Evolutionary conservation across 2,113 vertebrate species (phyloP).

Genomic region (Narcine bancroftii): DNA sequence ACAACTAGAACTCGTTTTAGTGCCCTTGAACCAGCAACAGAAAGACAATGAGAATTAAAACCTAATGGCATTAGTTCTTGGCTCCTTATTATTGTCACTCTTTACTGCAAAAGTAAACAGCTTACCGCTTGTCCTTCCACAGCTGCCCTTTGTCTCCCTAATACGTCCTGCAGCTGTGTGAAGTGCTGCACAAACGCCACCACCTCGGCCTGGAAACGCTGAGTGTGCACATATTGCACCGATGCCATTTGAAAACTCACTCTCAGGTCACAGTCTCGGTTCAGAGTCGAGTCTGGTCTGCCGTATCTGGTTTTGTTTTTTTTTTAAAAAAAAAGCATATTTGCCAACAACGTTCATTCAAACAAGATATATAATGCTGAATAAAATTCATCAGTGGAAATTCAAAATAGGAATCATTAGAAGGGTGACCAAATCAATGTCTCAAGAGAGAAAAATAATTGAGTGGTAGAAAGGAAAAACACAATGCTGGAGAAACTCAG

Average conservation of each 20-base stretch:
- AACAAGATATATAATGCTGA: neutral
- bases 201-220: slow-evolving; percentile 93
- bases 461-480: neutral
- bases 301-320: slow-evolving; percentile 62
- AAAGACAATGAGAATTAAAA: neutral
- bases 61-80: neutral
- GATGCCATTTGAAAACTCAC: slow-evolving; percentile 85
- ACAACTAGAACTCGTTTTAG: neutral
- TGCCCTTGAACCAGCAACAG: neutral
- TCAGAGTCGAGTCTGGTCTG: slow-evolving; percentile 59
- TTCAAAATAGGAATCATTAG: neutral
- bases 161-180: slow-evolving; percentile 87
- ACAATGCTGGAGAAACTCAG: too few relatives aligned
- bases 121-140: slow-evolving; percentile 87
- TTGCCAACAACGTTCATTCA: neutral
- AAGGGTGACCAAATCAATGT: neutral
- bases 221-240: slow-evolving; percentile 90
- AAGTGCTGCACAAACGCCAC: slow-evolving; percentile 93
- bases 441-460: neutral
- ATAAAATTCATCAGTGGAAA: neutral
- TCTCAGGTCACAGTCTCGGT: slow-evolving; percentile 73
- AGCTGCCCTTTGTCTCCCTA: slow-evolving; percentile 86
- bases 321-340: neutral
- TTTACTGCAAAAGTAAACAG: slow-evolving; percentile 24
- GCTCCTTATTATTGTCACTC: neutral